Evolutionary conservation across 1,140 invertebrate species (phyloP).

Genomic region (Cryptotermes secundus): DNA sequence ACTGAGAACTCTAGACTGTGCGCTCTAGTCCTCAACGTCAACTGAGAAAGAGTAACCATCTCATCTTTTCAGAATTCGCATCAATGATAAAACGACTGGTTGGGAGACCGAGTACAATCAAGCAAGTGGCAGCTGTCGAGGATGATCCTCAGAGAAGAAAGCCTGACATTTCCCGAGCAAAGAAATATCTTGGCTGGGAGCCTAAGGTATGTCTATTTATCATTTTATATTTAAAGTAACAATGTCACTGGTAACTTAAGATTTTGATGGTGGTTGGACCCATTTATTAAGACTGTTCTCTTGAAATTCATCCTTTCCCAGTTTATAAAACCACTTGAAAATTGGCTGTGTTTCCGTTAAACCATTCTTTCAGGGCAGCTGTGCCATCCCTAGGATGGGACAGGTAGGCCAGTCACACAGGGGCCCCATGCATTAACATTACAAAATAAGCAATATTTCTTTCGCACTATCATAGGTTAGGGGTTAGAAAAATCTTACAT

Average conservation of each 20-base stretch:
- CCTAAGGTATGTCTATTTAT: constrained; percentile 75
- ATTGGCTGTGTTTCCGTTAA: no score
- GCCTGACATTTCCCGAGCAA: constrained; percentile 91
- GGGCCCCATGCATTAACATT: no score
- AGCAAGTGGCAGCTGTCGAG: constrained; percentile 78
- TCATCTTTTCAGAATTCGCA: constrained; percentile 85
- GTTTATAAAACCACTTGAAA: no score
- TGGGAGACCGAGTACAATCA: constrained; percentile 81
- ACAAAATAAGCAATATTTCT: no score
- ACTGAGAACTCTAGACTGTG: no score
- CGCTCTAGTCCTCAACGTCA: no score
- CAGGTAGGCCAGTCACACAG: no score
- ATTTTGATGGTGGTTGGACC: not conserved
- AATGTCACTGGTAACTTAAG: not conserved
- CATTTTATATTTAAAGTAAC: not conserved
- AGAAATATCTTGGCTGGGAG: constrained; percentile 84
- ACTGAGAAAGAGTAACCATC: no score
- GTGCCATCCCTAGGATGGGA: no score
- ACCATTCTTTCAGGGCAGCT: no score
- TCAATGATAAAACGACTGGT: constrained; percentile 85
- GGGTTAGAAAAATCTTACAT: no score
- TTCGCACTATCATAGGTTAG: no score
- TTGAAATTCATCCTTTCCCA: not conserved
- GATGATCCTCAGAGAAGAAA: constrained; percentile 94
- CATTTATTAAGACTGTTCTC: not conserved